These are phyloP conservation scores for Cotesia congregata DNA, from an alignment of 2,888 invertebrate genomes.

Conservation along the genomic window DNA sequence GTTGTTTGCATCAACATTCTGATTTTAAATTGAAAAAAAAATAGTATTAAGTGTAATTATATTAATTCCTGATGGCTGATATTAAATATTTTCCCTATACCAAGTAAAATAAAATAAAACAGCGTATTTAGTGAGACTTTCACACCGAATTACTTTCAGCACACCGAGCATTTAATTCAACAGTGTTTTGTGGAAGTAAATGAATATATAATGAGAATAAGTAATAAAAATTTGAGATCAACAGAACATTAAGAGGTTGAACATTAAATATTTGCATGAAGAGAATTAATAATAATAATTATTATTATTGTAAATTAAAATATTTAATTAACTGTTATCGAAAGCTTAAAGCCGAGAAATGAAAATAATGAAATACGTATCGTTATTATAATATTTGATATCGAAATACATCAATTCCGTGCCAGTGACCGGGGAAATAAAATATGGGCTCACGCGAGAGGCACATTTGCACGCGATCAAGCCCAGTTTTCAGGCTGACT, in stretches of 20 bases:
- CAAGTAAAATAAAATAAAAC: too few species aligned
- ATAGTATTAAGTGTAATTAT: too few species aligned
- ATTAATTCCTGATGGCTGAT: too few species aligned
- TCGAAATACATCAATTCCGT: slow-evolving; percentile 30
- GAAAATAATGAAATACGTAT: neutral
- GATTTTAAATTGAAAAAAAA: too few species aligned
- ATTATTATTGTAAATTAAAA: neutral
- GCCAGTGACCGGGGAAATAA: slow-evolving; percentile 36
- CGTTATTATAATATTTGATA: neutral
- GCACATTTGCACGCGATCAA: slow-evolving; percentile 25
- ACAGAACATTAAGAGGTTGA: too few species aligned
- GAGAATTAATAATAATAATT: neutral
- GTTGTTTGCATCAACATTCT: too few species aligned
- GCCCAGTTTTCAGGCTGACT: slow-evolving; percentile 15
- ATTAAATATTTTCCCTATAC: too few species aligned
- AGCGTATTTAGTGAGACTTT: too few species aligned
- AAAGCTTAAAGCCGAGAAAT: neutral
- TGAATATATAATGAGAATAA: neutral
- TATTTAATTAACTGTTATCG: neutral
- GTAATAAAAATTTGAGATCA: too few species aligned
- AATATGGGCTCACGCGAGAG: slow-evolving; percentile 34
- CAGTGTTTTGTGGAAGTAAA: neutral
- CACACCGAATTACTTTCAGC: too few species aligned
- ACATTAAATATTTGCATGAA: too few species aligned
- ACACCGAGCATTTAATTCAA: too few species aligned